Evolutionary conservation across 2,113 vertebrate species (phyloP), one percentile per base, ranked within the genome.

Genomic region (Ophthalmolycus amberensis): DNA sequence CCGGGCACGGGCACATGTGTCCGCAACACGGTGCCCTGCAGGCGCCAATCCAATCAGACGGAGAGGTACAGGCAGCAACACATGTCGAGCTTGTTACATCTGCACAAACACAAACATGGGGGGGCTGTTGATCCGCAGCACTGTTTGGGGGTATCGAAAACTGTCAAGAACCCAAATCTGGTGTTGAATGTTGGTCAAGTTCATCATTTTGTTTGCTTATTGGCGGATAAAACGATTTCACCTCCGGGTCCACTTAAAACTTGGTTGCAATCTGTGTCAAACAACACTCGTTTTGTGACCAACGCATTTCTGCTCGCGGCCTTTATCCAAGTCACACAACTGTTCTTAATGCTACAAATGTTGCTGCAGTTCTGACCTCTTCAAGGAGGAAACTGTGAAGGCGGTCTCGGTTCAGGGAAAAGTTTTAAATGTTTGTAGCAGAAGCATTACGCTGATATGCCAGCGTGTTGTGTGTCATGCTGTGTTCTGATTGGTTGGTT

Each of bases 11-110:
- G 98, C 0, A 97, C 97, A 16, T 99, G 98, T 0, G 96, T 99
- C 16, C 96, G 98, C 85, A 99, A 98, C 94, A 99, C 98, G 0
- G 98, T 99, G 86, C 98, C 98, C 75, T 99, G 98, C 89, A 96
- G 98, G 79, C 96, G 97, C 73, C 98, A 99, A 84, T 95, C 95
- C 92, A 99, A 99, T 89, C 93, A 90, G 74, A 97, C 96, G 0
- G 96, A 96, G 67, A 96, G 96, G 98, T 99, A 93, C 71, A 12
- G 9, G 27, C 52, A 38, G 20, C 22, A 18, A 71, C 73, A 80
- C 78, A 32, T 0, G 1, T 38, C 48, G 32, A 3, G 14, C 32
- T 32, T 5, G 27, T 5, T 12, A 58, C 11, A 6, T 52, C 8
- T 40, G 37, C 32, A 42, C 46, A 63, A n/a, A 32, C 3, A 0